Conservation (phyloP, 2,797 vertebrate species). For the Varecia variegata region DNA sequence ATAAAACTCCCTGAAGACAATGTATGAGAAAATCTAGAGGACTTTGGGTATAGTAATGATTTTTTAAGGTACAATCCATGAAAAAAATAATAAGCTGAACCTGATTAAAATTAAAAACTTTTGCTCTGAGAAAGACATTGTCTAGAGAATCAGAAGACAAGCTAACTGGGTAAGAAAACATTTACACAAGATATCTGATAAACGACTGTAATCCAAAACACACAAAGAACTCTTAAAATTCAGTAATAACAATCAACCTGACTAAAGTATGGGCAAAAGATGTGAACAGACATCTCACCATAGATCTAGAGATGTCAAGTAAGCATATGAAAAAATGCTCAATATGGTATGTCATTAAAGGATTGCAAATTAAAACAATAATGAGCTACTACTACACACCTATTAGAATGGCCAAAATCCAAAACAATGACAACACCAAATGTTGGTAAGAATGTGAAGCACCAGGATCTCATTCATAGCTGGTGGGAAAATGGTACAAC, state of each 20-base stretch:
- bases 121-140: neutral
- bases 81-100: neutral
- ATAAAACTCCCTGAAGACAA: neutral
- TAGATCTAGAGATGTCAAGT: neutral
- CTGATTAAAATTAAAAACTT: neutral
- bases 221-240: conserved; percentile 5
- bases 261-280: neutral
- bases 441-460: neutral
- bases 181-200: neutral
- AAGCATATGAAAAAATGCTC: conserved; percentile 2
- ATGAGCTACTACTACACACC: neutral
- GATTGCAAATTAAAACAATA: neutral
- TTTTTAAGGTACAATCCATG: neutral
- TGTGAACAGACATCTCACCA: neutral
- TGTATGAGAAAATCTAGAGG: neutral
- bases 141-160: neutral
- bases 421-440: neutral
- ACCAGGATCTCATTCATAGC: neutral
- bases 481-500: neutral
- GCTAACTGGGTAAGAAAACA: neutral
- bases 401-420: neutral
- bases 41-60: neutral
- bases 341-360: neutral
- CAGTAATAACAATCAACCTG: neutral
- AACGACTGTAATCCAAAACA: neutral